Percentiles rank a stretch among this genome's conserved stretches.
Conservation (phyloP, 2,113 vertebrate genomes). For the Rhinopithecus roxellana region DNA sequence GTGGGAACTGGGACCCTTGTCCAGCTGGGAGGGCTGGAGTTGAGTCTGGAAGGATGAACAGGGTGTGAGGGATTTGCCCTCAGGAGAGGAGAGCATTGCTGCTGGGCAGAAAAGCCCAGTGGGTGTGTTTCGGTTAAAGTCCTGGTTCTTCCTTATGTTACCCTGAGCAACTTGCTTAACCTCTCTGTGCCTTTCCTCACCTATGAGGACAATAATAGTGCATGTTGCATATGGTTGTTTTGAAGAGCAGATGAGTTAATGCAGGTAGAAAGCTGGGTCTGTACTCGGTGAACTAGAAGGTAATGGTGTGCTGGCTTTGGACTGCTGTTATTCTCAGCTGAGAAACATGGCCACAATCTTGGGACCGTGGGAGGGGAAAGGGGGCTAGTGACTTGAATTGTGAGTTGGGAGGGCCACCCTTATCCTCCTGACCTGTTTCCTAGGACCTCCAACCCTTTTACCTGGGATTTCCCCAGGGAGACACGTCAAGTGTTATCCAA, state of each 20-base stretch:
- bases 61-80: background rate
- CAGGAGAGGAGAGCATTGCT: background rate
- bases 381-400: background rate
- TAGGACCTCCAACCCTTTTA: background rate
- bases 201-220: background rate
- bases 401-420: background rate
- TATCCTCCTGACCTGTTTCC: background rate
- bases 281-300: background rate
- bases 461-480: background rate
- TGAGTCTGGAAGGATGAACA: background rate
- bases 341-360: background rate
- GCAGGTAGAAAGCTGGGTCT: background rate
- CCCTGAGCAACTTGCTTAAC: background rate
- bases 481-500: background rate
- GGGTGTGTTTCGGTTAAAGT: background rate
- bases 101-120: background rate
- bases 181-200: background rate
- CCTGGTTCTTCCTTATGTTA: background rate
- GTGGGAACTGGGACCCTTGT: background rate
- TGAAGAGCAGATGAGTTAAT: background rate
- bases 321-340: background rate
- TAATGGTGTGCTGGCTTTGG: background rate
- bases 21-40: background rate
- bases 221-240: background rate
- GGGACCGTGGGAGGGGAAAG: background rate